Evolutionary conservation across 2,888 invertebrate species (phyloP).

Genomic region (Euplagia quadripunctaria): DNA sequence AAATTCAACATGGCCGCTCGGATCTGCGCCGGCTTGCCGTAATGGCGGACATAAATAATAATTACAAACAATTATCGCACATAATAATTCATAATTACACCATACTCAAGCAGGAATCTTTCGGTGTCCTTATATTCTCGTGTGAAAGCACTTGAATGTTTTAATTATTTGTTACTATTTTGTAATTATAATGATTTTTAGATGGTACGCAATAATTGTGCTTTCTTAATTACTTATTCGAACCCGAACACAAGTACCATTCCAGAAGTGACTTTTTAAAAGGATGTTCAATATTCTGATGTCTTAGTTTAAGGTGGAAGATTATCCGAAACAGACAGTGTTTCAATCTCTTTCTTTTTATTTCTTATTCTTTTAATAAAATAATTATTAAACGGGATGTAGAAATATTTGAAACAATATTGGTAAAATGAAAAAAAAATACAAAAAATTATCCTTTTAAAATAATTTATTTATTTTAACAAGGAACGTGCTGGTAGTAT

Average conservation of each 20-base stretch:
- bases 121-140: constrained; percentile 20
- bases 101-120: constrained; percentile 31
- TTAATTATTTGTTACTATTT: constrained; percentile 16
- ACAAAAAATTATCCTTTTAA: too few species aligned
- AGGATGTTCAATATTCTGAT: too few species aligned
- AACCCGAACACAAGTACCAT: background rate
- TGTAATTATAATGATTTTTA: background rate
- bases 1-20: constrained; percentile 34
- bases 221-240: background rate
- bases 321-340: too few species aligned
- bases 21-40: constrained; percentile 22
- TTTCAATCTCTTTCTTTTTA: too few species aligned
- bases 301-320: too few species aligned
- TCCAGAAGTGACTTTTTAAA: background rate
- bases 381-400: too few species aligned
- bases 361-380: too few species aligned
- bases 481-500: too few species aligned
- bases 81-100: constrained; percentile 49
- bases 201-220: background rate
- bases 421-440: too few species aligned
- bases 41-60: constrained; percentile 48
- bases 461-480: too few species aligned
- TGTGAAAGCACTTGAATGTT: constrained; percentile 27
- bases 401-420: too few species aligned
- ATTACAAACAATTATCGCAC: constrained; percentile 52